Base-by-base conservation (phyloP, 2,888 invertebrate species). In the Eristalis arbustorum region DNA sequence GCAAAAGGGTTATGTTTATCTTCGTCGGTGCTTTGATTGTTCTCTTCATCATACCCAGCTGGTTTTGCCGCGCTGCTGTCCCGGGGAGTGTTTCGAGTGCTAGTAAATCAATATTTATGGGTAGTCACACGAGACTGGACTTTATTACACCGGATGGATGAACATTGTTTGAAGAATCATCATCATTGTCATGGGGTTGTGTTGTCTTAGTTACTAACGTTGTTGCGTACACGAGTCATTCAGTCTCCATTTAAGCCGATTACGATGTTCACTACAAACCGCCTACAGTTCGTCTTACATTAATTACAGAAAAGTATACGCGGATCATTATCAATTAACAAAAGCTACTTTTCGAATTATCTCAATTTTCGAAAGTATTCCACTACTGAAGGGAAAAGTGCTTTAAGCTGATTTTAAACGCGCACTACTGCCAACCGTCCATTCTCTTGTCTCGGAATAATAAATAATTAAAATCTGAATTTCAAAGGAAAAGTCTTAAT, bases 101-200 rank as follows among this genome's bases (percentile, higher is more conserved):
- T 42, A 79, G 71, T 72, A 76, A 84, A 80, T 84, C 80, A 84
- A 80, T 80, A 63, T 84, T 84, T 80, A 84, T 84, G 31, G 72
- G 57, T 76, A 80, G 76, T 62, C 72, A 23, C 67, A 76, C 31
- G 42, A 49, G 18, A 49, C 31, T 75, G 56, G 42, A 59, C 83
- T 71, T 37, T 23, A 68, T 68, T 80, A 72, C 59, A 64, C 23
- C 42, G 67, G 59, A 14, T 56, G 76, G 42, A 6, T 2, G 18
- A 18, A 23, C 68, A 63, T 62, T 68, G 76, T 67, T 31, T n/a
- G 8, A 62, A 57, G 75, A 75, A 75, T 25, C 25, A 76, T 31
- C 31, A 2, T 62, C 28, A 63, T 71, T 75, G 57, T 42, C n/a
- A n/a, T n/a, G n/a, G n/a, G n/a, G 37, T 79, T 75, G 57, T 79